These are phyloP conservation scores for Triops longicaudatus DNA, from an alignment of 1,140 invertebrate species.

Conservation along the genomic window DNA sequence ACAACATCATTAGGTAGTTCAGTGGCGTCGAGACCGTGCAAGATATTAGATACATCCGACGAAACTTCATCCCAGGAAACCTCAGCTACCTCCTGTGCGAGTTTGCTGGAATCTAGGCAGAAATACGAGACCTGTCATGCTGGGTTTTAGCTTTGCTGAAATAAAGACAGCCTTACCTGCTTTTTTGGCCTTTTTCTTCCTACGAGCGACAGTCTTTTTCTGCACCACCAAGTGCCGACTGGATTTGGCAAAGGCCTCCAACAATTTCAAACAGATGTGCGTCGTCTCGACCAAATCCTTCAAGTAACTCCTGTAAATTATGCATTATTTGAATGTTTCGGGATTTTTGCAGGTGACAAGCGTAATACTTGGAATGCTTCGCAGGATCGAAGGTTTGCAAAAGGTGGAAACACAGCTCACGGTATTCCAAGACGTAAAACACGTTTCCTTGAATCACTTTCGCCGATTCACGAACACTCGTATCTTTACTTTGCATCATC, in stretches of 20 bases:
- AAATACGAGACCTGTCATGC: too few relatives aligned
- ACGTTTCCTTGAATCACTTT: conserved; percentile 83
- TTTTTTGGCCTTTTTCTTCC: conserved; percentile 43
- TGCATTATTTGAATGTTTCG: neutral
- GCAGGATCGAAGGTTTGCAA: conserved; percentile 71
- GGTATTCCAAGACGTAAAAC: conserved; percentile 89
- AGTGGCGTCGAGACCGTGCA: conserved; percentile 49
- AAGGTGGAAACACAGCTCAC: conserved; percentile 74
- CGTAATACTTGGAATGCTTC: conserved; percentile 67
- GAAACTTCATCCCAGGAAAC: conserved; percentile 63
- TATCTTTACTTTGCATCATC: conserved; percentile 66
- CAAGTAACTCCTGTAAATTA: conserved; percentile 58
- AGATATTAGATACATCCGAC: conserved; percentile 57
- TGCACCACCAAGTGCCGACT: conserved; percentile 60
- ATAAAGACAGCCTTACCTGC: conserved; percentile 22
- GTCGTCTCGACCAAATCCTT: conserved; percentile 79
- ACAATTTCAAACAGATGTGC: conserved; percentile 86
- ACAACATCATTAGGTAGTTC: conserved; percentile 44
- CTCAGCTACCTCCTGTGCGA: conserved; percentile 40
- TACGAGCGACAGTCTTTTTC: conserved; percentile 51
- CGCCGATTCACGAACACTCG: conserved; percentile 59
- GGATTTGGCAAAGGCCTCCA: conserved; percentile 67
- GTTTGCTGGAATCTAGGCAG: too few relatives aligned
- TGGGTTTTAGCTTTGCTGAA: neutral
- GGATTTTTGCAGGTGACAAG: neutral